phyloP scores from a whole-genome alignment of 2,797 vertebrate genomes.

The Myotis myotis region DNA sequence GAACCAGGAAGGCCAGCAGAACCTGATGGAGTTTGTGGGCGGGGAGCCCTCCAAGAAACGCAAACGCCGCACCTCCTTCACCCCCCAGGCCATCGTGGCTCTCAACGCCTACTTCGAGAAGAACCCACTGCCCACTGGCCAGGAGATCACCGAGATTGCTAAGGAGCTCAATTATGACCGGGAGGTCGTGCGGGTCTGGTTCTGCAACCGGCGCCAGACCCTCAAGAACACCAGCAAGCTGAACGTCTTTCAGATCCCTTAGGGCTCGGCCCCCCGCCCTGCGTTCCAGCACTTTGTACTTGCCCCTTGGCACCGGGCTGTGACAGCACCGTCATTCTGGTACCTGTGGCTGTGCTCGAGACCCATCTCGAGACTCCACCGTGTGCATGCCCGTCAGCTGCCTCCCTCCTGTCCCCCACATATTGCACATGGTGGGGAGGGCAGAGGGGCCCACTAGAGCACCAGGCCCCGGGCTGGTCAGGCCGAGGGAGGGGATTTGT shows the following conservation, averaged over 20 bases:
- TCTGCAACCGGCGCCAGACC: conserved; percentile 98
- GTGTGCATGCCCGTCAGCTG: conserved; percentile 49
- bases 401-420: conserved; percentile 12
- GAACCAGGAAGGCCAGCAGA: conserved; percentile 97
- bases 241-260: conserved; percentile 95
- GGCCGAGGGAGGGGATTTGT: neutral
- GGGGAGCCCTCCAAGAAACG: conserved; percentile 97
- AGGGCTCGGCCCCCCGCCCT: conserved; percentile 36
- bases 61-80: conserved; percentile 97
- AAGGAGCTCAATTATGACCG: conserved; percentile 98
- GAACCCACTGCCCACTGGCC: conserved; percentile 95
- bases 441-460: neutral
- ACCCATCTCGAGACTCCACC: conserved; percentile 36
- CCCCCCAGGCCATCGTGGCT: conserved; percentile 96
- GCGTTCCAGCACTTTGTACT: conserved; percentile 62
- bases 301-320: neutral
- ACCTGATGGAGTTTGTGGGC: conserved; percentile 97
- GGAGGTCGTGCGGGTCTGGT: conserved; percentile 97
- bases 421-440: neutral
- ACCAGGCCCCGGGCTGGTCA: neutral
- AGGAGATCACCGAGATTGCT: conserved; percentile 97
- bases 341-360: neutral
- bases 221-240: conserved; percentile 99
- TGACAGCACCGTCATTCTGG: neutral
- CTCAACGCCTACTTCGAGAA: conserved; percentile 99